These are phyloP conservation scores for Manduca sexta DNA, from an alignment of 1,140 invertebrate species.

Conservation along the genomic window DNA sequence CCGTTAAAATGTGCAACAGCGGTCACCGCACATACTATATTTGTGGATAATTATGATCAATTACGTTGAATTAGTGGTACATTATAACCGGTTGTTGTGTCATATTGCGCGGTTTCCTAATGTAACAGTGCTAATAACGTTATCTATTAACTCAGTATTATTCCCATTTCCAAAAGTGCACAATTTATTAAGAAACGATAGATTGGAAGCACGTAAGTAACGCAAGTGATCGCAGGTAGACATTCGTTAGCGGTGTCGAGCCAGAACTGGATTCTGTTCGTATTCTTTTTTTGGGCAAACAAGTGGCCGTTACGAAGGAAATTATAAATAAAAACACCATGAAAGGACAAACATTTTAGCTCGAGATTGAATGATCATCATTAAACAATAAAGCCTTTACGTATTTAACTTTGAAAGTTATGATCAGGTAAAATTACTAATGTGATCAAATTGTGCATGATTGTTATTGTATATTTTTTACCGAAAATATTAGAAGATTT, in stretches of 20 bases:
- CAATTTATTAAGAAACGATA: slow-evolving; percentile 22
- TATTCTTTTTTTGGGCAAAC: slow-evolving; percentile 36
- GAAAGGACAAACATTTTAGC: slow-evolving; percentile 12
- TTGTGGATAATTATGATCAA: not conserved
- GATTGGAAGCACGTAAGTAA: slow-evolving; percentile 45
- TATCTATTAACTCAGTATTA: no score
- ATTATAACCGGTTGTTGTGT: not conserved
- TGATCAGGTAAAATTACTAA: no score
- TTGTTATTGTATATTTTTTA: no score
- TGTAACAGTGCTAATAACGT: no score
- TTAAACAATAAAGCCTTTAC: no score
- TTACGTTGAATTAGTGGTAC: not conserved
- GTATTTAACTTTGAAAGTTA: no score
- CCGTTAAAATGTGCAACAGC: slow-evolving; percentile 54
- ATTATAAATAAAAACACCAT: slow-evolving; percentile 39
- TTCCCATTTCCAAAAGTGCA: not conserved
- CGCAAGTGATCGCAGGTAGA: slow-evolving; percentile 60
- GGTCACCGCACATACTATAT: not conserved
- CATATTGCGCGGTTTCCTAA: no score
- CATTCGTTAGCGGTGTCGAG: slow-evolving; percentile 30
- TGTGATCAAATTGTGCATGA: no score
- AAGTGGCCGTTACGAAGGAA: slow-evolving; percentile 59
- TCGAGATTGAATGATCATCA: not conserved
- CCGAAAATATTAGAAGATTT: no score
- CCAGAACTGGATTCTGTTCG: slow-evolving; percentile 56